Evolutionary conservation across 2,888 invertebrate genomes (phyloP).

Genomic region (Scaptodrosophila latifasciaeformis): DNA sequence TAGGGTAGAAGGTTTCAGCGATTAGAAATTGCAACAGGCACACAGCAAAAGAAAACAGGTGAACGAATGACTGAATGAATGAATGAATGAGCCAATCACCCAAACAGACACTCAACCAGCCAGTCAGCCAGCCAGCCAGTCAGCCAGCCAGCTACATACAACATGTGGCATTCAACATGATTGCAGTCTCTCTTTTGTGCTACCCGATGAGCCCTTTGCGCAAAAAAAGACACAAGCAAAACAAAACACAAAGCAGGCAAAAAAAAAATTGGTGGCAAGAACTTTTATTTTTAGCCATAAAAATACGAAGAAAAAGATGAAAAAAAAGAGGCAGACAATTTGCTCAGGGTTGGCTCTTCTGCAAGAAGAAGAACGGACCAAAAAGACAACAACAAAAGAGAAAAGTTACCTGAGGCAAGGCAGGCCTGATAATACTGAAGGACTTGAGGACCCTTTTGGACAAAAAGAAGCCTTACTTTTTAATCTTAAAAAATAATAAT

Average conservation of each 20-base stretch:
- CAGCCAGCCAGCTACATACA: too few species aligned
- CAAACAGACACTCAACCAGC: not conserved
- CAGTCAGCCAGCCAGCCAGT: conserved; percentile 10
- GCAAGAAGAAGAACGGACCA: conserved; percentile 9
- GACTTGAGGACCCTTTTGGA: too few species aligned
- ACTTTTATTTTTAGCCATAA: conserved; percentile 34
- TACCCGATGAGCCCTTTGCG: too few species aligned
- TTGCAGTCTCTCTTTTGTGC: too few species aligned
- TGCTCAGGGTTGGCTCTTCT: too few species aligned
- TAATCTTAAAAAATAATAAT: too few species aligned
- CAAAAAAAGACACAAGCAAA: not conserved
- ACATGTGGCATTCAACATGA: too few species aligned
- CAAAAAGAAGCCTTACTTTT: too few species aligned
- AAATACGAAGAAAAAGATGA: not conserved
- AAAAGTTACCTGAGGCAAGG: too few species aligned
- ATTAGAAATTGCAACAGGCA: conserved; percentile 73
- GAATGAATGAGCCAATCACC: conserved; percentile 7
- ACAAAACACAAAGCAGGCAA: not conserved
- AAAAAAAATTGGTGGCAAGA: conserved; percentile 20
- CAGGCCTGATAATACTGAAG: too few species aligned
- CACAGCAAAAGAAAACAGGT: conserved; percentile 61
- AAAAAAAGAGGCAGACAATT: conserved; percentile 1
- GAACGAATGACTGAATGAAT: too few species aligned
- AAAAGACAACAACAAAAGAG: conserved; percentile 8
- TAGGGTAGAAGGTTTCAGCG: conserved; percentile 74